Evolutionary conservation across 2,888 invertebrate species (phyloP).

Genomic region (Troides oblongomaculatus): DNA sequence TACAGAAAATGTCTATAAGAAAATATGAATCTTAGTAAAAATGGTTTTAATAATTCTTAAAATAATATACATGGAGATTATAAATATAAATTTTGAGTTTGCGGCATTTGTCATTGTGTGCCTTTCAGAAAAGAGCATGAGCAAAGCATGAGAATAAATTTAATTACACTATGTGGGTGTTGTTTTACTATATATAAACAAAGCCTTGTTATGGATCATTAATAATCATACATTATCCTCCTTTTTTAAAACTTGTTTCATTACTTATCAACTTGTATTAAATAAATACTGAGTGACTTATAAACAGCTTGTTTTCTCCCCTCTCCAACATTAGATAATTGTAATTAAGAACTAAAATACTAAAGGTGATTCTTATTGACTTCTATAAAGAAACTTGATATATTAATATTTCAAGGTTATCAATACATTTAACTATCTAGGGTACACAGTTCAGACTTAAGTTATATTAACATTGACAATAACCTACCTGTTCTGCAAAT

Average conservation of each 20-base stretch:
- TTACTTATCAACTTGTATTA: no score
- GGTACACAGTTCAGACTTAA: not conserved
- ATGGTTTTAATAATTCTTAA: no score
- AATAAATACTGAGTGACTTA: no score
- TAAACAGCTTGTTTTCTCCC: no score
- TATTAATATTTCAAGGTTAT: not conserved
- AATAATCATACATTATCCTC: conserved; percentile 16
- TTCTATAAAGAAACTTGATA: not conserved
- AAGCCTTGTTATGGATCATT: conserved; percentile 7
- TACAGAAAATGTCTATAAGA: no score
- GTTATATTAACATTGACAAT: not conserved
- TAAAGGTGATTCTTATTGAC: not conserved
- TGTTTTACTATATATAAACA: conserved; percentile 22
- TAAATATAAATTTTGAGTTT: not conserved
- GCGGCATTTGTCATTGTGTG: not conserved
- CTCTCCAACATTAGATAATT: no score
- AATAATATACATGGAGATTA: no score
- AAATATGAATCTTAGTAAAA: no score
- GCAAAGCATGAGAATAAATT: not conserved
- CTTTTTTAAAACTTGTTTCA: no score
- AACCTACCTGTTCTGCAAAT: not conserved
- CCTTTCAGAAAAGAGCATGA: not conserved
- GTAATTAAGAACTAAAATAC: no score
- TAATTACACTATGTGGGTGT: conserved; percentile 22
- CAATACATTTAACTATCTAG: not conserved